phyloP scores from a whole-genome alignment of 2,888 invertebrate species.

The Apotomis capreana region DNA sequence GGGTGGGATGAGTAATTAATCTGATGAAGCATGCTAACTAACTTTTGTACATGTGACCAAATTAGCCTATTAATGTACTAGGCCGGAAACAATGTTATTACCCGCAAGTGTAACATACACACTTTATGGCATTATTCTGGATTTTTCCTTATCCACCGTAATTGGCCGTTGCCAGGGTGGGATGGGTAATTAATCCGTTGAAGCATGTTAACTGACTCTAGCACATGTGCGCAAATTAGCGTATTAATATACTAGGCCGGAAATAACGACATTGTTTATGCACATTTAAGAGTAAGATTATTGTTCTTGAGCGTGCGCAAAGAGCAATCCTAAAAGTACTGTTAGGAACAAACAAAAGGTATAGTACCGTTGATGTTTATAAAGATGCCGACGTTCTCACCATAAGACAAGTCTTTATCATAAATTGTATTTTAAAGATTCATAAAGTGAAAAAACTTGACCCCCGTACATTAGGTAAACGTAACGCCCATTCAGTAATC shows the following conservation, averaged over 20 bases:
- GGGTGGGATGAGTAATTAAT: constrained; percentile 6
- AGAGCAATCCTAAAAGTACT: too few species aligned
- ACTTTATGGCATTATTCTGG: constrained; percentile 25
- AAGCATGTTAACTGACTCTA: constrained; percentile 18
- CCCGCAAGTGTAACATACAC: constrained; percentile 22
- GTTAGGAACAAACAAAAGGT: too few species aligned
- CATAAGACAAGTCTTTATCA: too few species aligned
- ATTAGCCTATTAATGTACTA: not conserved
- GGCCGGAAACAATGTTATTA: not conserved
- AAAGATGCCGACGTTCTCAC: too few species aligned
- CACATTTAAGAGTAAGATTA: too few species aligned
- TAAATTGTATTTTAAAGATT: too few species aligned
- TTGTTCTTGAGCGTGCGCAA: too few species aligned
- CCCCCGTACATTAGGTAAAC: too few species aligned
- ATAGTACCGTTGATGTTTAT: too few species aligned
- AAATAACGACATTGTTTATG: too few species aligned
- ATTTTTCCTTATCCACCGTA: constrained; percentile 63
- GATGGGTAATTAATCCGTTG: constrained; percentile 13
- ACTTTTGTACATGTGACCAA: constrained; percentile 4
- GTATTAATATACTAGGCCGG: not conserved
- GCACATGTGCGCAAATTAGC: constrained; percentile 7
- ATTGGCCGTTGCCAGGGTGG: constrained; percentile 36
- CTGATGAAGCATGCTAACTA: constrained; percentile 24
- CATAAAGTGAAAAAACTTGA: too few species aligned
- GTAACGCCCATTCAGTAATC: too few species aligned